These are phyloP conservation scores for Phengaris alcon DNA, from an alignment of 2,888 invertebrate genomes.

Conservation along the genomic window DNA sequence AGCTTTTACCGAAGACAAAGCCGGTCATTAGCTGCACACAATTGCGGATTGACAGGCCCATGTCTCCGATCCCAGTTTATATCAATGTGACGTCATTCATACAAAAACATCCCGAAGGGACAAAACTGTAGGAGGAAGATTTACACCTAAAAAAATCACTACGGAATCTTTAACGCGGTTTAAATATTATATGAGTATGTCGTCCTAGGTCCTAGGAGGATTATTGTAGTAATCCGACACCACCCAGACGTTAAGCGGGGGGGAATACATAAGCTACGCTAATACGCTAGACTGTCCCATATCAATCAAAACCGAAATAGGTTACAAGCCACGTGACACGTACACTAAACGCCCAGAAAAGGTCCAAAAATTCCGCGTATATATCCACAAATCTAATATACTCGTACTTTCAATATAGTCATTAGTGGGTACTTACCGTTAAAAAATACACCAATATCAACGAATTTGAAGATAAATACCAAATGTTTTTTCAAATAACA, in stretches of 20 bases:
- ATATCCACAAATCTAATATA: neutral
- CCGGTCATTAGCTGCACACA: neutral
- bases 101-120: neutral
- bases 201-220: neutral
- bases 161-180: neutral
- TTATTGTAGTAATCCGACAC: neutral
- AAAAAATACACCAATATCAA: slow-evolving; percentile 16
- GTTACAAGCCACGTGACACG: slow-evolving; percentile 27
- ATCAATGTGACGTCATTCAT: neutral
- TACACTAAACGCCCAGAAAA: neutral
- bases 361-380: neutral
- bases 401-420: neutral
- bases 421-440: slow-evolving; percentile 2
- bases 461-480: neutral
- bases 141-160: neutral
- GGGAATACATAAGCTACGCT: neutral
- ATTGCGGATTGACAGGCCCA: neutral
- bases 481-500: slow-evolving; percentile 50
- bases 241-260: neutral
- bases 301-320: slow-evolving; percentile 22
- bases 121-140: neutral
- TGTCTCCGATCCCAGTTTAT: neutral
- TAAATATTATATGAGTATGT: neutral
- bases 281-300: slow-evolving; percentile 23
- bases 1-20: slow-evolving; percentile 19